These are phyloP conservation scores for Laupala kohalensis DNA, from an alignment of 1,140 invertebrate genomes.

Conservation along the genomic window DNA sequence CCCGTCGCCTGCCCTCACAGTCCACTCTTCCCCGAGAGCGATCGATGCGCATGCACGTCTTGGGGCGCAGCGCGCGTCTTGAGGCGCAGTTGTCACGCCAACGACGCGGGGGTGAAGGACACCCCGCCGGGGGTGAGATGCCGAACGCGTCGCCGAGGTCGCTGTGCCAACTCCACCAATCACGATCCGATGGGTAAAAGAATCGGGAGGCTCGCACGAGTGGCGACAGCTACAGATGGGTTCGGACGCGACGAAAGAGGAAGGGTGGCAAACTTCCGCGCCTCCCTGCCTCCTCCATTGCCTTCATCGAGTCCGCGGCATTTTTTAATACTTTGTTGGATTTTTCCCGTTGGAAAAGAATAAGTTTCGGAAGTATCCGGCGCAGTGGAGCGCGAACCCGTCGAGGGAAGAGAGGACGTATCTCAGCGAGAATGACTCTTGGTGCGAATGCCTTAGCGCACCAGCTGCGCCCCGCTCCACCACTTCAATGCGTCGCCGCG, in stretches of 20 bases:
- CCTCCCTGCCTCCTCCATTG: neutral
- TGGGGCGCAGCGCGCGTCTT: neutral
- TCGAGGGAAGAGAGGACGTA: neutral
- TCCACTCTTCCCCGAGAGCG: neutral
- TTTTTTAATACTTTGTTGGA: neutral
- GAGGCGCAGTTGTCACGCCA: neutral
- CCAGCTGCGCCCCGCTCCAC: neutral
- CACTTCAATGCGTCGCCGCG: too few relatives aligned
- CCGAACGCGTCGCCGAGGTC: too few relatives aligned
- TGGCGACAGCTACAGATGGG: neutral
- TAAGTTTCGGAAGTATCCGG: neutral
- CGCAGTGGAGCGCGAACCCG: too few relatives aligned
- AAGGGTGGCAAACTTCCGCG: neutral
- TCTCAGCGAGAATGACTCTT: neutral
- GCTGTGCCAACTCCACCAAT: neutral
- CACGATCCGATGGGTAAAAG: neutral
- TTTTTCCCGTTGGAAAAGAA: neutral
- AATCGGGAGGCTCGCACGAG: neutral
- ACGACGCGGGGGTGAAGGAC: neutral
- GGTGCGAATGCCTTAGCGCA: neutral
- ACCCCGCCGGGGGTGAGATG: too few relatives aligned
- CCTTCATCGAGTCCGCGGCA: neutral
- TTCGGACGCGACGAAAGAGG: neutral
- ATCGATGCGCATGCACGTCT: neutral
- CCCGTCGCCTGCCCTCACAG: too few relatives aligned